Base-by-base conservation (phyloP, 2,113 vertebrate genomes). In the Xyrauchen texanus region DNA sequence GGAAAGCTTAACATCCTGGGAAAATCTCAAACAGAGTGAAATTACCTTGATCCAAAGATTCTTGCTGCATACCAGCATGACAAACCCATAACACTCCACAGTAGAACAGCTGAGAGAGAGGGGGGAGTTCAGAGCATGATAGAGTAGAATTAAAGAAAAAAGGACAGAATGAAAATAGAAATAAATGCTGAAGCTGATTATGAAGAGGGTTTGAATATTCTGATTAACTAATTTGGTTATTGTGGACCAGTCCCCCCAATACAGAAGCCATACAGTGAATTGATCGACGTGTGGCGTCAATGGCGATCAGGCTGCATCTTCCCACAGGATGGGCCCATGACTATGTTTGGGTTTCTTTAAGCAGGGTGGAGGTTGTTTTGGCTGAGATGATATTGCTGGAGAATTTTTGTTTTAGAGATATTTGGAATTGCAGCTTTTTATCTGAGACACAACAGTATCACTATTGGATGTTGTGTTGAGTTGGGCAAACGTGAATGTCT, bases 21-120 rank as follows among this genome's bases (percentile, higher is more conserved):
- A 94, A 93, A 94, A 91, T 87, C 89, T 91, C 90, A 90, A 92
- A 91, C 88, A 92, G 89, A 91, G 91, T 94, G 92, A 94, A 93
- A 94, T 93, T 91, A 93, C 91, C 91, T 92, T 93, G 92, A 94
- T 94, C 92, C 90, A 90, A 93, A 92, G 90, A 93, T 93, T 94
- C 91, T 90, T 91, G 88, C 88, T 69, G 90, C 92, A 93, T 94
- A 93, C 92, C 92, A 93, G 92, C 87, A 84, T 83, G 84, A 85
- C 91, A 88, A 92, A 92, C 90, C 90, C 90, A 91, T 88, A 88
- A 92, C 88, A 91, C 88, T 69, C 62, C 68, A 87, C 79, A 78
- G 81, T 34, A 73, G 66, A 77, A 81, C 88, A 88, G 86, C 76
- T 79, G 89, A 88, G 68, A 83, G 82, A 82, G 46, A 77, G 64